phyloP scores from a whole-genome alignment of 2,797 vertebrate species.

The Petrocephalus sullivani region DNA sequence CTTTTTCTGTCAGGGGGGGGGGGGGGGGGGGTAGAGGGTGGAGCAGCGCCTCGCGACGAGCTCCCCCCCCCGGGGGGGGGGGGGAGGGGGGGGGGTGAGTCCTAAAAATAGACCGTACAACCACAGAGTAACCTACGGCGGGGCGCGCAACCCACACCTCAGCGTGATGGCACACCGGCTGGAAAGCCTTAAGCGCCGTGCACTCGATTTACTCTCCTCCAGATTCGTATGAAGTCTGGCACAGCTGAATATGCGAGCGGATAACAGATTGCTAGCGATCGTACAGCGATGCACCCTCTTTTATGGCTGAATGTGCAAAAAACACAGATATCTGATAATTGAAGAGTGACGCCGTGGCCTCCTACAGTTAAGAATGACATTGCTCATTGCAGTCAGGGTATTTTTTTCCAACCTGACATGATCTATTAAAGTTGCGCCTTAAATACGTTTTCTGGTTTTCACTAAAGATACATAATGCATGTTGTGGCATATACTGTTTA shows the following conservation, averaged over 20 bases:
- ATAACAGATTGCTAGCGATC: not conserved
- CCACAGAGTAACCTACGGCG: constrained; percentile 24
- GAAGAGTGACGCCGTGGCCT: not conserved
- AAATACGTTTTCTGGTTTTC: not conserved
- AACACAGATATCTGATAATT: not conserved
- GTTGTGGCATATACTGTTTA: not conserved
- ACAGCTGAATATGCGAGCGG: not conserved
- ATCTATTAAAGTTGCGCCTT: not conserved
- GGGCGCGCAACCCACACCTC: constrained; percentile 15
- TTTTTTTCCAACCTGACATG: not conserved
- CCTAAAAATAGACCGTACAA: constrained; percentile 74
- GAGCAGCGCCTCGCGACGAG: too few species aligned
- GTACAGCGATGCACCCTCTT: not conserved
- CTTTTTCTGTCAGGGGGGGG: too few species aligned
- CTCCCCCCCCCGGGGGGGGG: not conserved
- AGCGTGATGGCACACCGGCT: not conserved
- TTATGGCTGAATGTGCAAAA: not conserved
- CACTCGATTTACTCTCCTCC: not conserved
- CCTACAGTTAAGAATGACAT: not conserved
- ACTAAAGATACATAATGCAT: not conserved
- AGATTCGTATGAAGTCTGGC: not conserved
- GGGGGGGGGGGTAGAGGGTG: too few species aligned
- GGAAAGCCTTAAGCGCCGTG: constrained; percentile 1
- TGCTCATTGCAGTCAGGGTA: not conserved
- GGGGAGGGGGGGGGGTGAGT: constrained; percentile 30